These are phyloP conservation scores for Pristionchus exspectatus DNA, from an alignment of 2,888 invertebrate species.

Conservation along the genomic window DNA sequence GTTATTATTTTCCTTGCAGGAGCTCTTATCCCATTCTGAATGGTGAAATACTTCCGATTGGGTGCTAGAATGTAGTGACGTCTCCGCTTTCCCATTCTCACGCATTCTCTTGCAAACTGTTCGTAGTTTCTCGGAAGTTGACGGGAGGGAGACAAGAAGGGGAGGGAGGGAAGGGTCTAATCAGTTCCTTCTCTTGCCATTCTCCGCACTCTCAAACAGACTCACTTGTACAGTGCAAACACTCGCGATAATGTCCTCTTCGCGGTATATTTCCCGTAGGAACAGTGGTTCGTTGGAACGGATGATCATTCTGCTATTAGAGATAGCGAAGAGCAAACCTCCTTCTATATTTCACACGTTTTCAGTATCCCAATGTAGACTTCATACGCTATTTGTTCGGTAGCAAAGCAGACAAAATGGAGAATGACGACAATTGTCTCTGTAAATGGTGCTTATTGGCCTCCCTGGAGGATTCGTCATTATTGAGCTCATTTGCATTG, in stretches of 20 bases:
- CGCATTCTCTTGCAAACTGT: slow-evolving; percentile 3
- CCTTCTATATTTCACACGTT: too few relatives aligned
- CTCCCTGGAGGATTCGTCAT: slow-evolving; percentile 36
- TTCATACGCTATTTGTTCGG: background rate
- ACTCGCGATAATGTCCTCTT: background rate
- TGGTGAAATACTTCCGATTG: background rate
- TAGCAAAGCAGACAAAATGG: background rate
- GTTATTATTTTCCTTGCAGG: background rate
- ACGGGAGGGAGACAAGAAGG: background rate
- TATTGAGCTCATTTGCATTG: slow-evolving; percentile 43
- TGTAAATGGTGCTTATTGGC: background rate
- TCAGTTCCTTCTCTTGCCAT: background rate
- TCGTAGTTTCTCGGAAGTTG: background rate
- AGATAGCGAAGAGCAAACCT: too few relatives aligned
- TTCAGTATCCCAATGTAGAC: background rate
- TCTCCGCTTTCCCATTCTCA: background rate
- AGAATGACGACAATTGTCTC: background rate
- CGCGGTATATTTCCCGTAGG: background rate
- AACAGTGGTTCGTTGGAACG: background rate
- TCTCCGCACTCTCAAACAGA: slow-evolving; percentile 9
- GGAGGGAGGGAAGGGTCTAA: background rate
- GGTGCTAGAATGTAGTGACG: slow-evolving; percentile 21
- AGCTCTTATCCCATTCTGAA: too few relatives aligned
- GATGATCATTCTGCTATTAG: too few relatives aligned
- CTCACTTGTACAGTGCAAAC: background rate